These are phyloP conservation scores for Dendrolimus kikuchii DNA, from an alignment of 1,140 invertebrate species.

Conservation along the genomic window DNA sequence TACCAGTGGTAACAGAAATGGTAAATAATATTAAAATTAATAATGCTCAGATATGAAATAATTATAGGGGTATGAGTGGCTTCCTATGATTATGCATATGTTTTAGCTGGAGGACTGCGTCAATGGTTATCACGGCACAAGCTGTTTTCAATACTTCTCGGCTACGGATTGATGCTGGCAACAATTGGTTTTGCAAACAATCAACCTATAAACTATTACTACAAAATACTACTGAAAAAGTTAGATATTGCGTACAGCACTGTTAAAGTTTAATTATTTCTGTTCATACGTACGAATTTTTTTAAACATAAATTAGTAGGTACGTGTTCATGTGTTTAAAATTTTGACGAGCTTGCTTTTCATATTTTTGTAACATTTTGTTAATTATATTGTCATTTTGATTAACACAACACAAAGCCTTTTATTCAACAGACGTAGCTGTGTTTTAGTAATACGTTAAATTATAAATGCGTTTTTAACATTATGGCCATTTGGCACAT, in stretches of 20 bases:
- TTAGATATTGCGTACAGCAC: slow-evolving; percentile 47
- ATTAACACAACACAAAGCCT: no score
- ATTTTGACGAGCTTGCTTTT: no score
- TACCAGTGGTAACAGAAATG: slow-evolving; percentile 36
- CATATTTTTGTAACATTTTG: no score
- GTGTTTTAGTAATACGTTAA: no score
- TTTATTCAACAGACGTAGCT: no score
- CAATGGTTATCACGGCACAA: slow-evolving; percentile 63
- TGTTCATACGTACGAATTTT: neutral
- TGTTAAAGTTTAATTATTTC: slow-evolving; percentile 40
- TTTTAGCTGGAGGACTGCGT: slow-evolving; percentile 50
- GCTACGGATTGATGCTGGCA: slow-evolving; percentile 63
- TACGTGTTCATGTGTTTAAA: no score
- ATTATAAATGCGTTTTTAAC: neutral
- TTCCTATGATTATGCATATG: slow-evolving; percentile 3
- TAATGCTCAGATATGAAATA: no score
- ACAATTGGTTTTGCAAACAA: slow-evolving; percentile 67
- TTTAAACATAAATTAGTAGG: no score
- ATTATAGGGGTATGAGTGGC: no score
- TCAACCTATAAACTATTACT: slow-evolving; percentile 64
- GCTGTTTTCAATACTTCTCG: slow-evolving; percentile 59
- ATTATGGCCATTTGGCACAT: slow-evolving; percentile 30
- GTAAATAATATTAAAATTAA: slow-evolving; percentile 20
- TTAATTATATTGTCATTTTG: no score
- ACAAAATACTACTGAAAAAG: slow-evolving; percentile 60